A percentile compares a stretch with the other conserved stretches of the same genome.
Evolutionary conservation across 1,140 invertebrate genomes (phyloP).

Genomic region (Cotesia chilonis): DNA sequence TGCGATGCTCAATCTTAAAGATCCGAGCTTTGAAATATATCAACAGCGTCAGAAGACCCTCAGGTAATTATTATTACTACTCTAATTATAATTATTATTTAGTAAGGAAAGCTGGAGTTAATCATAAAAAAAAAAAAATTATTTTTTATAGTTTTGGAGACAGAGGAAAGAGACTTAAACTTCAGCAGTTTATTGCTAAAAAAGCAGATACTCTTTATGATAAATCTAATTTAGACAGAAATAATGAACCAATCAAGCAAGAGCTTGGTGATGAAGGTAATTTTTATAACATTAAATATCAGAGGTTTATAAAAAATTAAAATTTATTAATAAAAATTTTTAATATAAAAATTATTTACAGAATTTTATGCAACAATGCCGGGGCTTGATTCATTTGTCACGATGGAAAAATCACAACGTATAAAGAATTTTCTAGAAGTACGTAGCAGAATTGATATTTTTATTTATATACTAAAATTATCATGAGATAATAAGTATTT

Average conservation of each 20-base stretch:
- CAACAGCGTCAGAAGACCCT: slow-evolving; percentile 77
- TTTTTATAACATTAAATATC: background rate
- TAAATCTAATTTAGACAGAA: slow-evolving; percentile 67
- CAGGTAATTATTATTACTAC: slow-evolving; percentile 53
- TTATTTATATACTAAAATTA: background rate
- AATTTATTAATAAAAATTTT: slow-evolving; percentile 23
- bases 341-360: slow-evolving; percentile 56
- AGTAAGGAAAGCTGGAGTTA: too few relatives aligned
- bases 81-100: background rate
- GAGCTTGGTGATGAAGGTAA: slow-evolving; percentile 62
- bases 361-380: slow-evolving; percentile 85
- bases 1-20: slow-evolving; percentile 72
- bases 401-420: slow-evolving; percentile 75
- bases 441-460: slow-evolving; percentile 47
- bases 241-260: slow-evolving; percentile 54
- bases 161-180: slow-evolving; percentile 80
- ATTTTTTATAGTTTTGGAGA: slow-evolving; percentile 75
- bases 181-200: slow-evolving; percentile 84
- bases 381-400: slow-evolving; percentile 82
- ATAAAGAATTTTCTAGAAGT: slow-evolving; percentile 84
- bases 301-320: background rate
- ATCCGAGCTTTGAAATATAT: slow-evolving; percentile 77
- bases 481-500: slow-evolving; percentile 22
- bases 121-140: too few relatives aligned
- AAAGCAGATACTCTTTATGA: slow-evolving; percentile 78